Evolutionary conservation across 2,113 vertebrate species (phyloP).

Genomic region (Pangasianodon gigas): DNA sequence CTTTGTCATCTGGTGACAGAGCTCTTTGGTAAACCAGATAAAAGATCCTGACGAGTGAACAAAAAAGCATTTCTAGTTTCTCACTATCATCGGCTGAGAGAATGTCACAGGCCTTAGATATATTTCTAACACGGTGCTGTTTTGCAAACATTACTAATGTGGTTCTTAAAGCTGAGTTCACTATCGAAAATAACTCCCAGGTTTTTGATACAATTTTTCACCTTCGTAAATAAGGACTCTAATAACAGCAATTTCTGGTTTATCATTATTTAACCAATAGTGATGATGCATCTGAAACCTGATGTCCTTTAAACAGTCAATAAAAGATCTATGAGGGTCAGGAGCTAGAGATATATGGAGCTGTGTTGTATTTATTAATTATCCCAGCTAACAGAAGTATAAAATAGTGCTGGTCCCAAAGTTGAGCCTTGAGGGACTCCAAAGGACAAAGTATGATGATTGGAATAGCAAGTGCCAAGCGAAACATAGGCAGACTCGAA

Average conservation of each 20-base stretch:
- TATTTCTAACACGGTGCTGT: neutral
- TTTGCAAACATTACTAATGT: neutral
- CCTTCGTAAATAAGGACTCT: neutral
- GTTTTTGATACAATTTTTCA: neutral
- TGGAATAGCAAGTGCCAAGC: neutral
- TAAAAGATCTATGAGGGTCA: neutral
- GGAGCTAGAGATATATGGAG: neutral
- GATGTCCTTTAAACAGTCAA: constrained; percentile 1
- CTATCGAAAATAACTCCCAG: neutral
- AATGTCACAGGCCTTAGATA: neutral
- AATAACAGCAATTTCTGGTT: neutral
- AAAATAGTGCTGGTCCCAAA: neutral
- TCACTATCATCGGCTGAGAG: neutral
- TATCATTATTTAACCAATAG: neutral
- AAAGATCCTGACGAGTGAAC: neutral
- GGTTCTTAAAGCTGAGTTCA: neutral
- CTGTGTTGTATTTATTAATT: neutral
- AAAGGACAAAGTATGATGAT: neutral
- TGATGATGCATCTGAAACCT: neutral
- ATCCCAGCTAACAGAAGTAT: neutral
- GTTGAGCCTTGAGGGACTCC: neutral
- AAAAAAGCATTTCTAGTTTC: neutral
- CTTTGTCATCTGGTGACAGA: neutral
- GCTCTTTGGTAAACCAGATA: neutral
- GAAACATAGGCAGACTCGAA: neutral